Conservation (phyloP, 2,888 invertebrate genomes). For the Erpobdella octoculata region DNA sequence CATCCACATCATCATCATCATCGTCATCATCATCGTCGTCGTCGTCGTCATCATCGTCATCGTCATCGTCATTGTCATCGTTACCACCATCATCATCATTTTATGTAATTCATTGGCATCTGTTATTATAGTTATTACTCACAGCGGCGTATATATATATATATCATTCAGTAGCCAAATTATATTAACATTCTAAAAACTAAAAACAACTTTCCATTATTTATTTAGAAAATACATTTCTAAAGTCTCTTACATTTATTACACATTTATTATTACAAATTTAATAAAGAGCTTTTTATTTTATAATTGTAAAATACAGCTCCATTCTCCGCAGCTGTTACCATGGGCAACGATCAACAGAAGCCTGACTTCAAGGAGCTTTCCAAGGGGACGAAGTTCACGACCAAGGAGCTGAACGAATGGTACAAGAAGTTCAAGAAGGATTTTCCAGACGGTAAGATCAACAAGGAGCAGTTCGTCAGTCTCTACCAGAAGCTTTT, state of each 20-base stretch:
- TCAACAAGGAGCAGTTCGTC: slow-evolving; percentile 21
- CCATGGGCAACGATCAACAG: slow-evolving; percentile 22
- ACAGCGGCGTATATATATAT: neutral
- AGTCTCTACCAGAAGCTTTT: slow-evolving; percentile 31
- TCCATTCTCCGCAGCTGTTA: neutral
- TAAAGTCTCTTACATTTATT: too few species aligned
- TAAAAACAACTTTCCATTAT: neutral
- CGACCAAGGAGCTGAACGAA: slow-evolving; percentile 19
- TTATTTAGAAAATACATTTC: too few species aligned
- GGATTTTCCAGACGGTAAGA: slow-evolving; percentile 31
- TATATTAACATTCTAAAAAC: neutral
- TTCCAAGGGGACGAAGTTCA: slow-evolving; percentile 27
- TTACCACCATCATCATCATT: neutral
- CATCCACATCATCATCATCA: neutral
- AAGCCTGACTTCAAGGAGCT: slow-evolving; percentile 31
- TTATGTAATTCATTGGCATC: neutral
- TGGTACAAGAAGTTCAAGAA: slow-evolving; percentile 30
- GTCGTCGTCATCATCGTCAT: neutral
- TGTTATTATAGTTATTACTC: neutral
- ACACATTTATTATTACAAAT: too few species aligned
- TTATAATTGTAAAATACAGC: too few species aligned
- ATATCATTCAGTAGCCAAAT: neutral
- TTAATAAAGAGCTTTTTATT: too few species aligned
- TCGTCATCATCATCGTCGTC: neutral
- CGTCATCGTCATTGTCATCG: neutral